phyloP scores from a whole-genome alignment of 2,113 vertebrate species.

The Cyphomyrus discorhynchus region DNA sequence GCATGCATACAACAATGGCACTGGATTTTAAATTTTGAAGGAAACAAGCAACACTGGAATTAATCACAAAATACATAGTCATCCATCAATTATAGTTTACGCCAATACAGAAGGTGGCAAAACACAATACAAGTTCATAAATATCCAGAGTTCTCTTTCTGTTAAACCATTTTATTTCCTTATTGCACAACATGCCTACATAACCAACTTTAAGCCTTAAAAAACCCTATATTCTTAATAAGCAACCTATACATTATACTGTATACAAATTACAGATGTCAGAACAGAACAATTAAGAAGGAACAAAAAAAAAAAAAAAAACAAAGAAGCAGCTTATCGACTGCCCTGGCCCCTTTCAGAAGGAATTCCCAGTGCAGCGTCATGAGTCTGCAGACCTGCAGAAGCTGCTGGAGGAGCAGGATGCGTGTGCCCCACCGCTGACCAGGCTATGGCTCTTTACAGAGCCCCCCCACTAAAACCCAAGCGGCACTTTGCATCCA shows the following conservation, averaged over 20 bases:
- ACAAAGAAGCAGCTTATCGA: slow-evolving; percentile 61
- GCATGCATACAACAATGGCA: too few relatives aligned
- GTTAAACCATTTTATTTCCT: neutral
- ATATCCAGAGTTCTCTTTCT: neutral
- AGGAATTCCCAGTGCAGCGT: slow-evolving; percentile 84
- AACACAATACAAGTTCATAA: neutral
- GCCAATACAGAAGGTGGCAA: neutral
- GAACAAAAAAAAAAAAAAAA: too few relatives aligned
- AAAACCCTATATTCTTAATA: neutral
- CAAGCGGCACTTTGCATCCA: slow-evolving; percentile 41
- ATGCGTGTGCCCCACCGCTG: slow-evolving; percentile 42
- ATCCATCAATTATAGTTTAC: too few relatives aligned
- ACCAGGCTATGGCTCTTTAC: neutral
- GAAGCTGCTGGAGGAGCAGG: slow-evolving; percentile 60
- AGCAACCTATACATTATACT: neutral
- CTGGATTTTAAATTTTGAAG: too few relatives aligned
- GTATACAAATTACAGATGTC: slow-evolving; percentile 10
- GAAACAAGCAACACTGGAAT: too few relatives aligned
- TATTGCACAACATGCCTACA: neutral
- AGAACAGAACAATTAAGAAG: neutral
- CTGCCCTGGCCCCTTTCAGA: slow-evolving; percentile 70
- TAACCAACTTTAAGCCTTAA: neutral
- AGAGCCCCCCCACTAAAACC: slow-evolving; percentile 6
- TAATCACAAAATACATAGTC: too few relatives aligned
- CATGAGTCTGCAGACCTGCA: slow-evolving; percentile 73